Evolutionary conservation across 2,113 vertebrate genomes (phyloP), one percentile per base, ranked within the genome.

Genomic region (Macrotus californicus): DNA sequence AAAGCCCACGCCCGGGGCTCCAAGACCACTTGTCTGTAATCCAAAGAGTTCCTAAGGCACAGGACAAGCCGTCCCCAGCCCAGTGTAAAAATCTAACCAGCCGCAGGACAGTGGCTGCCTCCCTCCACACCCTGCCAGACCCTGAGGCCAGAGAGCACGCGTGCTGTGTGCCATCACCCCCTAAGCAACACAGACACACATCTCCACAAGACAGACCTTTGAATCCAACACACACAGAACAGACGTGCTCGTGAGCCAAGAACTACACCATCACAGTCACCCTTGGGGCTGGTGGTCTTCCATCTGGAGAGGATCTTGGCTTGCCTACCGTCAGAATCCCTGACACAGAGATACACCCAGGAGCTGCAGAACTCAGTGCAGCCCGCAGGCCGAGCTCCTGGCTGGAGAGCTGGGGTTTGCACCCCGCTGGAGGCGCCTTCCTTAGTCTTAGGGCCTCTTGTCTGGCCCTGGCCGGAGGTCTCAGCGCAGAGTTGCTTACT

Each of bases 151-250:
- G 93, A 93, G 86, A 83, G 86, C 83, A 91, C 94, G 94, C 41
- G 6, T 81, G 87, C 80, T 85, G 4, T 6, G 36, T 0, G 15
- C 95, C 93, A 91, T 52, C 59, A n/a, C 52, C 64, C 93, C 69
- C 75, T 72, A 80, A 93, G 94, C 93, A 97, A 96, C 95, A 96
- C 96, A 96, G 91, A 94, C 80, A 80, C 72, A 92, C 0, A 5
- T 81, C 91, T 82, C 48, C 91, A 83, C 86, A 69, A 82, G 94
- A 94, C 14, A 0, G 75, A 70, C 73, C 50, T 88, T 91, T 82
- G 34, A 13, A 16, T 85, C 96, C 95, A 97, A 96, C 79, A 95
- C 89, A 96, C 59, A 97, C 93, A 97, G 93, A 66, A 39, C 93
- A 79, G 80, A 64, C 61, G 16, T 0, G 2, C 15, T 29, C 0